These are phyloP conservation scores for Gibbula magus DNA, from an alignment of 2,888 invertebrate genomes.

Conservation along the genomic window DNA sequence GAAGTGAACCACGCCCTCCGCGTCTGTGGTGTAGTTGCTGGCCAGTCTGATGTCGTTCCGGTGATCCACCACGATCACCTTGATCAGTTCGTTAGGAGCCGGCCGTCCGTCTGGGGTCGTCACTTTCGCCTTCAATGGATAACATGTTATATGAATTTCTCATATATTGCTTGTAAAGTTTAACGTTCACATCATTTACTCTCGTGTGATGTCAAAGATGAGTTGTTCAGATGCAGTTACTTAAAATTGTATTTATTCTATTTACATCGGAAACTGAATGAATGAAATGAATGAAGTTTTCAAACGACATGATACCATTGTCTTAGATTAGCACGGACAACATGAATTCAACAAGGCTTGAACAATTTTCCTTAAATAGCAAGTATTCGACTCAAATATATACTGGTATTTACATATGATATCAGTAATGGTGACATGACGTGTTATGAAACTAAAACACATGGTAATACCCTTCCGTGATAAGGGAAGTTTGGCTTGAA, in stretches of 20 bases:
- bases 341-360: too few species aligned
- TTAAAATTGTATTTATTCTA: too few species aligned
- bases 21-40: constrained; percentile 53
- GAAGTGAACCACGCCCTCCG: constrained; percentile 52
- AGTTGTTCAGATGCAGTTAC: too few species aligned
- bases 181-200: too few species aligned
- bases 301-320: too few species aligned
- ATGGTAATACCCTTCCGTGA: constrained; percentile 51
- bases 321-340: too few species aligned
- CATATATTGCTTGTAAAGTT: background rate
- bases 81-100: constrained; percentile 61
- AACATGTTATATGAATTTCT: background rate
- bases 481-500: constrained; percentile 84
- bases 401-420: too few species aligned
- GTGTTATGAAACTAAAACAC: too few species aligned
- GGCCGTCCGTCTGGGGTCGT: constrained; percentile 67
- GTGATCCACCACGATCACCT: constrained; percentile 45
- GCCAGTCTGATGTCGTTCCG: constrained; percentile 39
- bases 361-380: too few species aligned
- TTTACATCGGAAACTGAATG: background rate
- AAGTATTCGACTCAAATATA: too few species aligned
- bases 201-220: too few species aligned
- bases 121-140: constrained; percentile 56
- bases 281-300: background rate
- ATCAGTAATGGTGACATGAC: too few species aligned